Conservation (phyloP, 2,113 vertebrate genomes). For the Ptilorrhoa leucosticta region DNA sequence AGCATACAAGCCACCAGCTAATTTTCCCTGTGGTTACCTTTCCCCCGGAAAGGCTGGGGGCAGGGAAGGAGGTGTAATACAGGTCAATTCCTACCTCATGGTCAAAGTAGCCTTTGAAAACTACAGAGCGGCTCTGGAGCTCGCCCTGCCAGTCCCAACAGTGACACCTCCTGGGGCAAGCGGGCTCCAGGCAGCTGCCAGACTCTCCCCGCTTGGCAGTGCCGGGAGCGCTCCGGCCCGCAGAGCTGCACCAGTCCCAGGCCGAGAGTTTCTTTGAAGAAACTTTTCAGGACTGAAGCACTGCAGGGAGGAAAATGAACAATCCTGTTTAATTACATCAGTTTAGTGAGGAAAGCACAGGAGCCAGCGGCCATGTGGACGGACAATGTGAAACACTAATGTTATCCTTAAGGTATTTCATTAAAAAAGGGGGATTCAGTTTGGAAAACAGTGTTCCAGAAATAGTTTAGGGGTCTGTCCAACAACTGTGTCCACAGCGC, state of each 20-base stretch:
- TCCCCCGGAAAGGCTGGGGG: background rate
- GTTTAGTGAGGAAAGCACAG: background rate
- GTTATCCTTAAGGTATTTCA: background rate
- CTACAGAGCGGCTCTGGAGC: background rate
- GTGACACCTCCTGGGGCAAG: slow-evolving; percentile 73
- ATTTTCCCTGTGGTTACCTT: slow-evolving; percentile 7
- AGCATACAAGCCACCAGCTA: background rate
- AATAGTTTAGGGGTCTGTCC: background rate
- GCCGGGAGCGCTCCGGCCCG: background rate
- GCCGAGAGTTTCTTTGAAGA: background rate
- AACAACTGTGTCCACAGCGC: background rate
- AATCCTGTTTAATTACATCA: background rate
- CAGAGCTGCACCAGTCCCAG: background rate
- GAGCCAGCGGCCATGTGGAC: background rate
- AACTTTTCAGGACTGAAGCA: background rate
- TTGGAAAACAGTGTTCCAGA: background rate
- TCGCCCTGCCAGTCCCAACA: slow-evolving; percentile 62
- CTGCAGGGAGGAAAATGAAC: background rate
- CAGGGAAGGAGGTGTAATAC: background rate
- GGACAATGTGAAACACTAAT: background rate
- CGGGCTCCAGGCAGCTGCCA: background rate
- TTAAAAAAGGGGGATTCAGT: background rate
- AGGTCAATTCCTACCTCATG: background rate
- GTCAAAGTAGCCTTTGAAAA: background rate
- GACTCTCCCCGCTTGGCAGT: slow-evolving; percentile 8